A percentile compares a stretch with the other conserved stretches of the same genome.
phyloP scores from a whole-genome alignment of 2,888 invertebrate genomes.

The Hemithea aestivaria region DNA sequence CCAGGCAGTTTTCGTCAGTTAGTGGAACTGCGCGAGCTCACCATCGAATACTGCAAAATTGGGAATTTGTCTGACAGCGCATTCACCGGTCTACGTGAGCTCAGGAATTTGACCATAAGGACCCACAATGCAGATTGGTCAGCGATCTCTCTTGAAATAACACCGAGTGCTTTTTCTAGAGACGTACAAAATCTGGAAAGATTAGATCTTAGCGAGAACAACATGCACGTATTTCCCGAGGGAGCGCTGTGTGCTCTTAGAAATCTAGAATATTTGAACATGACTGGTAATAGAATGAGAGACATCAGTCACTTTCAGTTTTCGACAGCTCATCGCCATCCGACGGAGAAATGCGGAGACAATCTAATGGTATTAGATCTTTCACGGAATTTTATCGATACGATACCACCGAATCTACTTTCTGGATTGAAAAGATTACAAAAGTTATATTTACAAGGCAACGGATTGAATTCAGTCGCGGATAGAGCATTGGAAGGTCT shows the following conservation, averaged over 20 bases:
- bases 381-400: slow-evolving; percentile 88
- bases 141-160: slow-evolving; percentile 87
- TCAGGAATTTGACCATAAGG: slow-evolving; percentile 88
- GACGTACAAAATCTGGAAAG: slow-evolving; percentile 86
- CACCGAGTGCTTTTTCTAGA: slow-evolving; percentile 85
- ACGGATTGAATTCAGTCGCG: slow-evolving; percentile 86
- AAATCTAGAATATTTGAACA: slow-evolving; percentile 86
- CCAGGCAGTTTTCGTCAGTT: slow-evolving; percentile 88
- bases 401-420: slow-evolving; percentile 84
- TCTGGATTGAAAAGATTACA: slow-evolving; percentile 85
- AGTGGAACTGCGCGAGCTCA: slow-evolving; percentile 86
- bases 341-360: slow-evolving; percentile 83
- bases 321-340: slow-evolving; percentile 76
- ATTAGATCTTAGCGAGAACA: slow-evolving; percentile 88
- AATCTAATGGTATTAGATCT: slow-evolving; percentile 85
- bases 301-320: slow-evolving; percentile 87
- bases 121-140: slow-evolving; percentile 93
- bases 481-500: slow-evolving; percentile 89
- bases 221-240: slow-evolving; percentile 88
- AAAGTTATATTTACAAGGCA: slow-evolving; percentile 87
- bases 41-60: slow-evolving; percentile 90
- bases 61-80: slow-evolving; percentile 89
- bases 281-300: slow-evolving; percentile 88
- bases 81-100: slow-evolving; percentile 87
- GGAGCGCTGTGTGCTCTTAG: slow-evolving; percentile 87